phyloP scores from a whole-genome alignment of 2,113 vertebrate species.

The Leptobrachium ailaonicum region DNA sequence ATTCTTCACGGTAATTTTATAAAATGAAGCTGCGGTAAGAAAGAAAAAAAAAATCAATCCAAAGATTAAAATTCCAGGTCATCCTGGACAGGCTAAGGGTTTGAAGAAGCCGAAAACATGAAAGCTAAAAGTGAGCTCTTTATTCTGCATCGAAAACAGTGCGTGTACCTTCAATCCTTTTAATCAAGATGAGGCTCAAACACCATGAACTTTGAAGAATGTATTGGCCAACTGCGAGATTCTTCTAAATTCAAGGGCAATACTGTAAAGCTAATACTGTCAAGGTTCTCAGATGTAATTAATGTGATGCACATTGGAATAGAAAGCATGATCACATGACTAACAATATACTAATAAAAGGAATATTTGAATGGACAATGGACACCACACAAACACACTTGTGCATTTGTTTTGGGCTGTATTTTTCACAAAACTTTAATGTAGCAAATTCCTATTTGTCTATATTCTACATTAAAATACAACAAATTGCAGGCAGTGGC shows the following conservation, averaged over 20 bases:
- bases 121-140: background rate
- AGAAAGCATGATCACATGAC: too few species aligned
- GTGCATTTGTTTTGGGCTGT: too few species aligned
- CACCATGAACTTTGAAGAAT: slow-evolving; percentile 1
- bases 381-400: too few species aligned
- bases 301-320: too few species aligned
- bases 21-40: background rate
- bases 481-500: too few species aligned
- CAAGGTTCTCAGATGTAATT: too few species aligned
- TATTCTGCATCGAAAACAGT: background rate
- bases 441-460: too few species aligned
- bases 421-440: too few species aligned
- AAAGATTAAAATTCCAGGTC: background rate
- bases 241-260: background rate
- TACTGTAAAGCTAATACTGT: background rate
- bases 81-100: background rate
- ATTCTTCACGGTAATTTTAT: background rate
- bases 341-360: too few species aligned
- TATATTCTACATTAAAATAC: too few species aligned
- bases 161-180: background rate
- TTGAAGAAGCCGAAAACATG: slow-evolving; percentile 5
- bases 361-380: too few species aligned
- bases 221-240: slow-evolving; percentile 1
- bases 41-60: background rate
- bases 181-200: background rate